Conservation (phyloP, 1,140 invertebrate genomes). For the Solenopsis fugax region DNA sequence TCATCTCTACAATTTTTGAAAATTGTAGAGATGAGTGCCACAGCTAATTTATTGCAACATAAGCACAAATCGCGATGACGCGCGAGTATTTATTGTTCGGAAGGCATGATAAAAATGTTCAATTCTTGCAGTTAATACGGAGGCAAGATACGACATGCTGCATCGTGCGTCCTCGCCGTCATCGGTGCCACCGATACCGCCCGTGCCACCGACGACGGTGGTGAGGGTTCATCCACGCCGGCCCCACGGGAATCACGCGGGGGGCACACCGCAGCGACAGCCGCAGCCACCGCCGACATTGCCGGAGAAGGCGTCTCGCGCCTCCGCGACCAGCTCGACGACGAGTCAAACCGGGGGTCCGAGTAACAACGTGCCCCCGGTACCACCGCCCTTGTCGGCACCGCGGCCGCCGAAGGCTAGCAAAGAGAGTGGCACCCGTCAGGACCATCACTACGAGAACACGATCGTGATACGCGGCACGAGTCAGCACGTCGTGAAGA, state of each 20-base stretch:
- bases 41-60: neutral
- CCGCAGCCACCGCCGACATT: conserved; percentile 78
- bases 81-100: neutral
- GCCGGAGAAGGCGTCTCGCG: conserved; percentile 80
- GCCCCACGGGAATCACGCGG: conserved; percentile 66
- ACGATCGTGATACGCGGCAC: conserved; percentile 88
- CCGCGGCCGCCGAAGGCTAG: conserved; percentile 81
- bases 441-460: conserved; percentile 89
- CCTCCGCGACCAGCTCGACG: conserved; percentile 47
- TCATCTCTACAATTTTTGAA: neutral
- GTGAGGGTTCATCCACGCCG: conserved; percentile 76
- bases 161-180: conserved; percentile 83
- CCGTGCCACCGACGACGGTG: conserved; percentile 77
- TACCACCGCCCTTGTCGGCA: conserved; percentile 83
- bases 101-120: conserved; percentile 10
- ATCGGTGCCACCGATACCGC: conserved; percentile 76
- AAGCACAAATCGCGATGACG: neutral
- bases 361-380: conserved; percentile 77
- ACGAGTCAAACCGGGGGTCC: conserved; percentile 70
- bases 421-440: conserved; percentile 77
- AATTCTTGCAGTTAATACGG: conserved; percentile 76
- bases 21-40: neutral
- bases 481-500: conserved; percentile 84
- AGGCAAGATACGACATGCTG: conserved; percentile 85
- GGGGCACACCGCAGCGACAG: conserved; percentile 54